Conservation (phyloP, 2,888 invertebrate genomes). For the Drosophila limbata region DNA sequence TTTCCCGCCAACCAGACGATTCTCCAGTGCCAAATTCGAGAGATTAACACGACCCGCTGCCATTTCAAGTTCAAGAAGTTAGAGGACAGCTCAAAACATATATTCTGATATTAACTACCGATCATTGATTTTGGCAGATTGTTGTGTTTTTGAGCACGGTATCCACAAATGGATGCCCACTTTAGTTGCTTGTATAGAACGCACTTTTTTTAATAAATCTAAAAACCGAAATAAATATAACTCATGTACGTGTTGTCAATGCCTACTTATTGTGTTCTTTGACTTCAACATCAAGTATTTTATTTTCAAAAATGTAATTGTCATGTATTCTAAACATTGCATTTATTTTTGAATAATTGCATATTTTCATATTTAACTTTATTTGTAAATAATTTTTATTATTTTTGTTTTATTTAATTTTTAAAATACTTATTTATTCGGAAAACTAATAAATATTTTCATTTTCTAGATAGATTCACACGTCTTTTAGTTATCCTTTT, state of each 20-base stretch:
- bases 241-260: conserved; percentile 11
- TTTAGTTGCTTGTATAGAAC: conserved; percentile 23
- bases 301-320: background rate
- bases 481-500: background rate
- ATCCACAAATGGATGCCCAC: conserved; percentile 36
- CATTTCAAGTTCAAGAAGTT: conserved; percentile 1
- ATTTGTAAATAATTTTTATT: too few relatives aligned
- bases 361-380: too few relatives aligned
- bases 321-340: too few relatives aligned
- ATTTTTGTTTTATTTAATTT: background rate
- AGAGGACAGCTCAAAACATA: background rate
- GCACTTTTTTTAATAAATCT: conserved; percentile 31
- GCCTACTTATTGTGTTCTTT: conserved; percentile 32
- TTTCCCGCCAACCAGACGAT: conserved; percentile 65
- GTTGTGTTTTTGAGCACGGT: conserved; percentile 20
- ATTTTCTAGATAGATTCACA: background rate
- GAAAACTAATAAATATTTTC: too few relatives aligned
- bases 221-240: conserved; percentile 41
- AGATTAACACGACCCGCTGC: conserved; percentile 36
- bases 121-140: conserved; percentile 36
- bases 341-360: too few relatives aligned
- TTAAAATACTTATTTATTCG: too few relatives aligned
- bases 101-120: conserved; percentile 8
- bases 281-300: background rate
- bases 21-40: conserved; percentile 50